Conservation (phyloP, 2,797 vertebrate species). For the Alectoris magna region DNA sequence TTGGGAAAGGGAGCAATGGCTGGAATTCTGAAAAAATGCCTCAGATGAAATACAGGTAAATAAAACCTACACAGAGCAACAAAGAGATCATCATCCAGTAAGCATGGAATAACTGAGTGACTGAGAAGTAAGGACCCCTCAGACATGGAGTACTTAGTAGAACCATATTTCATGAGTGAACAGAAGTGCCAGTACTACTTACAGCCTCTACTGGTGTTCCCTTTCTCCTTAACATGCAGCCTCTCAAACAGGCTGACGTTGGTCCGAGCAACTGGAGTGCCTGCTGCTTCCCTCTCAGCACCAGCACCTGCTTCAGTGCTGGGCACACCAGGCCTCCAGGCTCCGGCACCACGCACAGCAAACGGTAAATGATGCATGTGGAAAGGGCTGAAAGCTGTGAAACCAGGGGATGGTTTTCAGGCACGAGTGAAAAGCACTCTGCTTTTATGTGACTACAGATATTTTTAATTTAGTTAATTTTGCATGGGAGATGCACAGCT, state of each 20-base stretch:
- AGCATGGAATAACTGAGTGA: neutral
- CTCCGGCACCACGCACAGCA: rapidly evolving
- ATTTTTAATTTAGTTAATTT: constrained; percentile 64
- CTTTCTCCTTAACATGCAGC: neutral
- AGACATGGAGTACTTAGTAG: neutral
- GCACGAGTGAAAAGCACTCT: neutral
- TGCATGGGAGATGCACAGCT: constrained; percentile 22
- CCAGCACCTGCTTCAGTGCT: no score
- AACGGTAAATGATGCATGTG: neutral
- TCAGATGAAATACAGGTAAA: neutral
- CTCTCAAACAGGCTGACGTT: rapidly evolving
- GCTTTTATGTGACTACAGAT: neutral
- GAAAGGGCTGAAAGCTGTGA: neutral
- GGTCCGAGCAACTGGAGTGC: neutral
- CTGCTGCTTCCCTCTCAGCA: neutral
- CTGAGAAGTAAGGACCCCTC: neutral
- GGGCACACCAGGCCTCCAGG: neutral
- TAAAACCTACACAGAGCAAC: neutral
- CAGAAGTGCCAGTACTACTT: neutral
- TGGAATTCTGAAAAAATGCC: neutral
- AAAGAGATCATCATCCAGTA: neutral
- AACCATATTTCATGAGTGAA: neutral
- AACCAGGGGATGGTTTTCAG: neutral
- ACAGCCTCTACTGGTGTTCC: neutral
- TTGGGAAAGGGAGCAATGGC: neutral